Base-by-base conservation (phyloP, 1,140 invertebrate species). In the Campoletis sonorensis region DNA sequence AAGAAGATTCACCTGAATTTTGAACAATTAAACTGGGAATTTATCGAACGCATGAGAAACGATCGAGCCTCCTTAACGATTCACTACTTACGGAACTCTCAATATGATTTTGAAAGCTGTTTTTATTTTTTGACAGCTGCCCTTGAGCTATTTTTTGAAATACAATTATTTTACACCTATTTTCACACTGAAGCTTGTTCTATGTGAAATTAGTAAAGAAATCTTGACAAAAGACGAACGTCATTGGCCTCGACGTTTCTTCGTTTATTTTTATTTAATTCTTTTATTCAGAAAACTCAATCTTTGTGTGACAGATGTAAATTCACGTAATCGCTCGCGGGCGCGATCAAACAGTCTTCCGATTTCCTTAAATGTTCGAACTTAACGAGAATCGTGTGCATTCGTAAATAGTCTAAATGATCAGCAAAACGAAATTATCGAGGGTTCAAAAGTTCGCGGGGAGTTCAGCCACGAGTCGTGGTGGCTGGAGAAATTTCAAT, bases 381-480 rank as follows among this genome's bases (percentile, higher is more conserved):
- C 11, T 11, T 5, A n/a, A 16, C n/a, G 33, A 33, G 18, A 70
- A 16, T 37, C 26, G 68, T 33, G 68, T 16, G 30, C 18, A 37
- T 40, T 40, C 18, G 37, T 23, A 49, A 21, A 72, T 13, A 37
- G 21, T 72, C 37, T 49, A 72, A 45, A 72, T 72, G 70, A 72
- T 72, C 70, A 40, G 21, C 37, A 49, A 4, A 13, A 54, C 51
- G 70, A 72, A 72, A 26, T 72, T 37, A 30, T 23, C 70, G 70
- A 45, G 70, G 10, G n/a, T 49, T 18, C 40, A 4, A 37, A 8
- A 27, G 23, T 26, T 2, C 51, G 51, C 2, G n/a, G 70, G 33
- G 30, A 37, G 68, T 40, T 64, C 23, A 15, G 33, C 27, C 37
- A 21, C 33, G 70, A 72, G 40, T 72, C 33, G 45, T 45, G 1